phyloP scores from a whole-genome alignment of 2,888 invertebrate genomes.

The Heterodera filipjevi region DNA sequence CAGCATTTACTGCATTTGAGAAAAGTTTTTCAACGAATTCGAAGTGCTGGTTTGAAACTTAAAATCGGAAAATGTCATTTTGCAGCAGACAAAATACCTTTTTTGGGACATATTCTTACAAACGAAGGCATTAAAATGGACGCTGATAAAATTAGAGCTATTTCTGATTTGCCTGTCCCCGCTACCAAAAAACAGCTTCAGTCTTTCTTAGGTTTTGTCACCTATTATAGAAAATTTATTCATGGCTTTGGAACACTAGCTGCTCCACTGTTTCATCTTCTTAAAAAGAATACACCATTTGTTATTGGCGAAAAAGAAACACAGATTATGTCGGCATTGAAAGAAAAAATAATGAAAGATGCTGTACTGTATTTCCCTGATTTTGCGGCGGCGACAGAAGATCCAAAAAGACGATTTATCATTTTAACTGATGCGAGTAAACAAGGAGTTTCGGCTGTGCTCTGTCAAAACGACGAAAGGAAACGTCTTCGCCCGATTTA shows the following conservation, averaged over 20 bases:
- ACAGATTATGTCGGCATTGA: constrained; percentile 40
- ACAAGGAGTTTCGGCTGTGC: constrained; percentile 45
- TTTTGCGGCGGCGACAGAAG: constrained; percentile 38
- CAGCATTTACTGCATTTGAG: constrained; percentile 25
- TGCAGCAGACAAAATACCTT: background rate
- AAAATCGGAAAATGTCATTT: constrained; percentile 37
- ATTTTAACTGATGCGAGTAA: constrained; percentile 45
- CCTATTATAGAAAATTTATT: constrained; percentile 45
- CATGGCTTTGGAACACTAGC: constrained; percentile 40
- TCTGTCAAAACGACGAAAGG: constrained; percentile 40
- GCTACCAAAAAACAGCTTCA: constrained; percentile 20
- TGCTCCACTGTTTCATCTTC: constrained; percentile 39
- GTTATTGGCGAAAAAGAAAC: constrained; percentile 37
- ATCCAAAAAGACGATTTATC: constrained; percentile 37
- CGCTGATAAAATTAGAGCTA: constrained; percentile 27
- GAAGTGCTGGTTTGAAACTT: constrained; percentile 27
- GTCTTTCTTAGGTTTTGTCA: too few species aligned
- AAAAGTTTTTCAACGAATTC: constrained; percentile 35
- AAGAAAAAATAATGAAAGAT: constrained; percentile 27
- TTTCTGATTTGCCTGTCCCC: constrained; percentile 35
- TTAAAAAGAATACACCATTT: constrained; percentile 36
- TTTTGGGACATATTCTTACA: constrained; percentile 35
- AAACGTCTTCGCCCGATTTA: constrained; percentile 41
- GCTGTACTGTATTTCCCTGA: constrained; percentile 45
- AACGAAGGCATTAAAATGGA: constrained; percentile 31